These are phyloP conservation scores for Misgurnus anguillicaudatus DNA, from an alignment of 2,113 vertebrate genomes.

Conservation along the genomic window DNA sequence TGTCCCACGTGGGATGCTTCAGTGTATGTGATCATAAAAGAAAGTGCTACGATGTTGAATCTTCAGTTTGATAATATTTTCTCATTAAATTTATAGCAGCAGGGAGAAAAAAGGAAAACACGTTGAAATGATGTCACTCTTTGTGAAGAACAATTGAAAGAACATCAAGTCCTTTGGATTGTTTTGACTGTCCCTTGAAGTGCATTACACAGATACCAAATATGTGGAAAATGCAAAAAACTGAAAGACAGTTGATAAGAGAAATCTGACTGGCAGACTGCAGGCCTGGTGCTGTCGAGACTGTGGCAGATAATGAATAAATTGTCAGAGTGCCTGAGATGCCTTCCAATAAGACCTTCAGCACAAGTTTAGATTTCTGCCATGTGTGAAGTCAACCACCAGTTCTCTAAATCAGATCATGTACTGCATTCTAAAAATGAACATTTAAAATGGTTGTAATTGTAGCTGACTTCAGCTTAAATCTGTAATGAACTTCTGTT, in stretches of 20 bases:
- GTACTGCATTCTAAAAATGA: conserved; percentile 40
- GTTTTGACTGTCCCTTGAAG: conserved; percentile 7
- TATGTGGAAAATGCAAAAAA: conserved; percentile 43
- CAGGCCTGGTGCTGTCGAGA: conserved; percentile 38
- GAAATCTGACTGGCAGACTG: conserved; percentile 32
- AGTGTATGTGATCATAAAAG: neutral
- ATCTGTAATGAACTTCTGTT: conserved; percentile 14
- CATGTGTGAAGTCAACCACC: conserved; percentile 39
- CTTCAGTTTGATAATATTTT: neutral
- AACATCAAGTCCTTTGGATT: conserved; percentile 6
- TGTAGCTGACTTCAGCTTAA: neutral
- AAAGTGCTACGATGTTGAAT: neutral
- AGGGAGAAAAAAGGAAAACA: neutral
- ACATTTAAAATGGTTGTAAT: conserved; percentile 5
- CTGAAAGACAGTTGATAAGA: conserved; percentile 39
- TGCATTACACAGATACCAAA: conserved; percentile 32
- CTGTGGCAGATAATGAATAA: conserved; percentile 45
- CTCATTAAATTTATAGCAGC: neutral
- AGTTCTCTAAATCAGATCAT: conserved; percentile 46
- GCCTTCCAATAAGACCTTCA: conserved; percentile 52
- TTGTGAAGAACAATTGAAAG: conserved; percentile 15
- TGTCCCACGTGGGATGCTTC: neutral
- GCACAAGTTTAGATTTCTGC: conserved; percentile 33
- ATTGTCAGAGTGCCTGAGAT: conserved; percentile 47
- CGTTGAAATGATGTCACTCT: neutral